phyloP scores from a whole-genome alignment of 2,797 vertebrate species.

The Sebastes steindachneri region DNA sequence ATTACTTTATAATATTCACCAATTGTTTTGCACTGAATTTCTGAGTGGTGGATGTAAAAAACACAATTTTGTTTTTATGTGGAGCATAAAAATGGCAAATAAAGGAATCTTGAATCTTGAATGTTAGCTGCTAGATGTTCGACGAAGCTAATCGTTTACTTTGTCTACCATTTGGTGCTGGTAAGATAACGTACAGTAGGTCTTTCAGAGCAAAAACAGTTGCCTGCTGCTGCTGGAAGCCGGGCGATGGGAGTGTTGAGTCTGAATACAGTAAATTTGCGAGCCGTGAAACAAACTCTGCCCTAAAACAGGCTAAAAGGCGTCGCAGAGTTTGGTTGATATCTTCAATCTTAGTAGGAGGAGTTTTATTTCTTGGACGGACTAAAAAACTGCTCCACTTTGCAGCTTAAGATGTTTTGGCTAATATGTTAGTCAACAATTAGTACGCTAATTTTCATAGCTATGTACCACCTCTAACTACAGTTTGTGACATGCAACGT shows the following conservation, averaged over 20 bases:
- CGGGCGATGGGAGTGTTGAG: too few species aligned
- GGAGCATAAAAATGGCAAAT: too few species aligned
- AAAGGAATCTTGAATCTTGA: too few species aligned
- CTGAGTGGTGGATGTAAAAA: too few species aligned
- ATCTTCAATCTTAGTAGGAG: background rate
- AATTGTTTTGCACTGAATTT: too few species aligned
- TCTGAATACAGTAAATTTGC: too few species aligned
- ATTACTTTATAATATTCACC: fast-evolving
- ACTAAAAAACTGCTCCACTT: background rate
- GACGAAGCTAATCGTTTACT: background rate
- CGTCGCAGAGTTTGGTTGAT: background rate
- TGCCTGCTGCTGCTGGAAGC: too few species aligned
- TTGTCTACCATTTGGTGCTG: background rate
- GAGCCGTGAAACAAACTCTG: background rate
- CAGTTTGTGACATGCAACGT: background rate
- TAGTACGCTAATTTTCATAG: background rate
- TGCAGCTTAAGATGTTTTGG: background rate
- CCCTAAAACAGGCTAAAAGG: background rate
- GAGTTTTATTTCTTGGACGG: background rate
- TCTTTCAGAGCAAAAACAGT: background rate
- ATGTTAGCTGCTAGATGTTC: background rate
- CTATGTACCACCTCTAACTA: background rate
- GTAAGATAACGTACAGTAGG: background rate
- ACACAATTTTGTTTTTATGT: too few species aligned
- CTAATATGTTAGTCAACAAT: background rate